Percentiles rank a stretch among this genome's conserved stretches.
These are phyloP conservation scores for Trichogramma dendrolimi DNA, from an alignment of 2,888 invertebrate genomes.

Conservation along the genomic window DNA sequence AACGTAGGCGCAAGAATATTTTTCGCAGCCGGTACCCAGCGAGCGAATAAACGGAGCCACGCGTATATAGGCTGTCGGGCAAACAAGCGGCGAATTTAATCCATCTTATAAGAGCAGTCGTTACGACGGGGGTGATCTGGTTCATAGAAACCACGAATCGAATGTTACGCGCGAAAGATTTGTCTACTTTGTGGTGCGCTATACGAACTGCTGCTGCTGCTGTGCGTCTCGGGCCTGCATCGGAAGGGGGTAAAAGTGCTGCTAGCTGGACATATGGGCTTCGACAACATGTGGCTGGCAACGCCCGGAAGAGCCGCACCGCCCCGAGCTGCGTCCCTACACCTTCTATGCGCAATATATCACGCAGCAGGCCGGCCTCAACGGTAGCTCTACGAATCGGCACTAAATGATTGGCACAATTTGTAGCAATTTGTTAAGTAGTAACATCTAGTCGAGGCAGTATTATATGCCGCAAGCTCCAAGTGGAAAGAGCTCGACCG, in stretches of 20 bases:
- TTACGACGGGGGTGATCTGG: constrained; percentile 23
- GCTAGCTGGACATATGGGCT: constrained; percentile 47
- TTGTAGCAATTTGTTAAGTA: constrained; percentile 54
- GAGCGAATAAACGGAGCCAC: too few relatives aligned
- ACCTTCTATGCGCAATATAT: too few relatives aligned
- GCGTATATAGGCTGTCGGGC: neutral
- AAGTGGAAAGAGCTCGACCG: too few relatives aligned
- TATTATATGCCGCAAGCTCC: too few relatives aligned
- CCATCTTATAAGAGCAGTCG: constrained; percentile 20
- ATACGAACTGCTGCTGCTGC: constrained; percentile 18
- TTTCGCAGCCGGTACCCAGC: too few relatives aligned
- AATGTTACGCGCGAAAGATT: constrained; percentile 27
- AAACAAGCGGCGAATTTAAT: constrained; percentile 20
- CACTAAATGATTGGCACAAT: constrained; percentile 49
- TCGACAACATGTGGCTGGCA: constrained; percentile 49
- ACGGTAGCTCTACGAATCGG: too few relatives aligned
- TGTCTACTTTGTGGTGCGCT: constrained; percentile 32
- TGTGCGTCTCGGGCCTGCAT: constrained; percentile 30
- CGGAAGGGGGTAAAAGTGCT: neutral
- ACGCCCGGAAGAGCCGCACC: constrained; percentile 32
- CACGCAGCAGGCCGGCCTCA: too few relatives aligned
- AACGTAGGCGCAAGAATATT: too few relatives aligned
- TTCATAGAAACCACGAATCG: constrained; percentile 18
- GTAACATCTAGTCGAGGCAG: constrained; percentile 40
- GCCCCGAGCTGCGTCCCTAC: constrained; percentile 23